Evolutionary conservation across 1,140 invertebrate species (phyloP), one percentile per base, ranked within the genome.

Genomic region (Lepidostoma basale): DNA sequence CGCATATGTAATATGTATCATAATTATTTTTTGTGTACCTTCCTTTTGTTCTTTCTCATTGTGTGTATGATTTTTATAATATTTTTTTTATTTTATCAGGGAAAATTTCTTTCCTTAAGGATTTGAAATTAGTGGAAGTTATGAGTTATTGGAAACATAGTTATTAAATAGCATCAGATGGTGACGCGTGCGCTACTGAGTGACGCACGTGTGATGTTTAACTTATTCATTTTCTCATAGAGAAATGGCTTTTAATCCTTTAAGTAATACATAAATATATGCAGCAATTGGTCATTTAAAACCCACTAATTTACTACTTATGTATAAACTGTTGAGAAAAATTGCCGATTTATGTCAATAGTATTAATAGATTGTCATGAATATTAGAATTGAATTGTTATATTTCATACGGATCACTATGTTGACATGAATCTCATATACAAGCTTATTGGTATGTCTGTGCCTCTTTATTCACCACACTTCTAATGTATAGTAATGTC

Each of bases 401-500:
- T 16, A 16, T 54, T 28, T 16, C 49, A 54, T 56, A 56, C 52
- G 22, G 52, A 18, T 6, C 6, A 16, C 52, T 3, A 20, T 56
- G 52, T 56, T 56, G 16, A 56, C 20, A n/a, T 33, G 26, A 56
- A 33, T 56, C 52, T 33, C 52, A 14, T 56, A 18, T 14, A 56
- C 8, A 33, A 33, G 18, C 16, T n/a, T 14, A 49, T 20, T 26
- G 26, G 26, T 23, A 49, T 56, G 25, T 56, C n/a, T 33, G n/a
- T n/a, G n/a, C 36, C 28, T 33, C 8, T 56, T 56, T 56, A 56
- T 56, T 20, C 52, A 16, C 52, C 18, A 56, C 52, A 56, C 52
- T 56, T 56, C 52, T 56, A 56, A 30, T 54, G 28, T 56, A n/a
- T n/a, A n/a, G n/a, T 56, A 56, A 33, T 56, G 52, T 56, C n/a